Evolutionary conservation across 2,888 invertebrate species (phyloP), one percentile per base, ranked within the genome.

Genomic region (Sphecodes monilicornis): DNA sequence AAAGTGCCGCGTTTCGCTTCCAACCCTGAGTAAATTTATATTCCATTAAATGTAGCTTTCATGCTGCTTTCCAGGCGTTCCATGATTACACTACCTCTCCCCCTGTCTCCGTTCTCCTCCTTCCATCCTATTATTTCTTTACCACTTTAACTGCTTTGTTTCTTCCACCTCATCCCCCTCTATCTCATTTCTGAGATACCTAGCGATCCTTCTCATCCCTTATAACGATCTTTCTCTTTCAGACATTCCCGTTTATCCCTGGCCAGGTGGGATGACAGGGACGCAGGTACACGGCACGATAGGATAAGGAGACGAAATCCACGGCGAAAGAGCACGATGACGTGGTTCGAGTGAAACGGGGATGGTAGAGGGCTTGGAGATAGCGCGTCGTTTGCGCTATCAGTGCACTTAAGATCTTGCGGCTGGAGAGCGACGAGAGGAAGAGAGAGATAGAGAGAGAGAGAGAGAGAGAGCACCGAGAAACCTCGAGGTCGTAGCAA

Each of bases 371-470:
- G 76, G 70, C 70, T 72, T 68, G 75, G 54, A 82, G 88, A 91
- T 90, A 89, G 84, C 78, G 83, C 82, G 88, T 80, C 88, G 89
- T 90, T 86, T 80, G 88, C 87, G 90, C 91, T 93, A 93, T 93
- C 93, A 88, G 91, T 88, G 92, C 93, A 92, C 91, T 94, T 92
- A 92, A 91, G 91, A 92, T 91, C 92, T 91, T 88, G 89, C 88
- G 90, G 90, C 86, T 86, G 85, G 43, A 29, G 80, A 73, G 60
- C 57, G 46, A 32, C 22, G 54, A 57, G 22, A 10, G 22, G n/a
- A 10, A 11, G 18, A 32, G 36, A 29, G 64, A 41, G 41, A 10
- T 11, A 32, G 26, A 18, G 36, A 64, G 41, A 50, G 43, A 73
- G 39, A 50, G 32, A 39, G 70, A 46, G 54, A 73, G 26, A 32